Evolutionary conservation across 2,888 invertebrate genomes (phyloP).

Genomic region (Abrostola triplasia): DNA sequence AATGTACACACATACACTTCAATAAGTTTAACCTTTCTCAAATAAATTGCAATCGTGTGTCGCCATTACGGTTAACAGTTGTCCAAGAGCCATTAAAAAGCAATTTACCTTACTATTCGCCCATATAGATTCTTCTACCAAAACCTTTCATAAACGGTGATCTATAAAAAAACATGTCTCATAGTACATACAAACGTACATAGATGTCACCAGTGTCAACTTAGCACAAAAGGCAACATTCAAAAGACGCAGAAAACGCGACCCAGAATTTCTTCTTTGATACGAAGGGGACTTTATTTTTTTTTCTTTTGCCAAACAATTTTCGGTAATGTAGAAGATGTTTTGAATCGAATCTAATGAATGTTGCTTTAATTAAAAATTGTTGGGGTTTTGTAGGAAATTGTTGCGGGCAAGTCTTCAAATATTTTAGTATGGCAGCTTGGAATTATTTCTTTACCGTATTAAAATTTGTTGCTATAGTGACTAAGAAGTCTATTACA

Average conservation of each 20-base stretch:
- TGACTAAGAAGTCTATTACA: no score
- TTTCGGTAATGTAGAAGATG: constrained; percentile 34
- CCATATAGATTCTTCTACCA: background rate
- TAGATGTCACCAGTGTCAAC: constrained; percentile 48
- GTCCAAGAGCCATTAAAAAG: no score
- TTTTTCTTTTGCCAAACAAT: constrained; percentile 21
- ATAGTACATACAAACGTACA: constrained; percentile 14
- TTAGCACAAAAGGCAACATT: constrained; percentile 39
- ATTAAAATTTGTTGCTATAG: no score
- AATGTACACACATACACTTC: no score
- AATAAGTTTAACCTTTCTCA: no score
- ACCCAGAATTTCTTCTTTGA: constrained; percentile 44
- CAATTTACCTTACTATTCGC: no score
- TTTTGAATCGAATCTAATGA: constrained; percentile 36
- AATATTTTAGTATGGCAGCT: background rate
- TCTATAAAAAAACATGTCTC: constrained; percentile 26
- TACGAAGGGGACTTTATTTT: constrained; percentile 16
- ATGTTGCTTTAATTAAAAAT: constrained; percentile 39
- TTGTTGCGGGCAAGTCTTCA: background rate
- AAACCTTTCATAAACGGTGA: background rate
- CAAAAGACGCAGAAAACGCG: constrained; percentile 46
- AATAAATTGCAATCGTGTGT: no score
- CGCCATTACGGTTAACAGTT: no score
- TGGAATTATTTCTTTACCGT: background rate
- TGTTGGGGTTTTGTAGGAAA: constrained; percentile 7